Evolutionary conservation across 2,797 vertebrate genomes (phyloP).

Genomic region (Onychomys leucogaster): DNA sequence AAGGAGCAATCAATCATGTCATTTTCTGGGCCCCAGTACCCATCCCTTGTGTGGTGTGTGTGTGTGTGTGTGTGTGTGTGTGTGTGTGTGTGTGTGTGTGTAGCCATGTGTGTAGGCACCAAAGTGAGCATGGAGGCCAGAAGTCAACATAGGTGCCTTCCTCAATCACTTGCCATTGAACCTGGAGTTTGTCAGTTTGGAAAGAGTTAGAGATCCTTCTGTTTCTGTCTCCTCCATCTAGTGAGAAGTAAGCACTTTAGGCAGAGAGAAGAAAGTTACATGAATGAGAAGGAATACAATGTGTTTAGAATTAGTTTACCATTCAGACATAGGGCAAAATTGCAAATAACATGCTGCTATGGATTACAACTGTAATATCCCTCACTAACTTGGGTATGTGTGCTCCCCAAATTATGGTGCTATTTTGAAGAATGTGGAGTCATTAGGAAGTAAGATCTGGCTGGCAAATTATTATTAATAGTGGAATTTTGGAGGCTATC

Average conservation of each 20-base stretch:
- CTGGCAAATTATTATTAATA: not conserved
- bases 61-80: not conserved
- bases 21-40: not conserved
- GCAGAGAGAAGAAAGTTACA: slow-evolving; percentile 2
- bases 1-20: not conserved
- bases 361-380: not conserved
- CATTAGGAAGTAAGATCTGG: not conserved
- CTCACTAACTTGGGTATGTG: not conserved
- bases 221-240: not conserved
- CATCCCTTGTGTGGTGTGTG: not conserved
- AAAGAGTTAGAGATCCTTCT: not conserved
- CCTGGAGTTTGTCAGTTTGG: not conserved
- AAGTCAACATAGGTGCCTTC: not conserved
- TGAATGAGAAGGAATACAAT: not conserved
- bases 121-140: not conserved
- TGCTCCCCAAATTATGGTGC: not conserved
- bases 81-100: not conserved
- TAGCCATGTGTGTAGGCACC: not conserved
- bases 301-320: slow-evolving; percentile 6
- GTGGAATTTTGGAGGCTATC: not conserved
- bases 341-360: slow-evolving; percentile 42
- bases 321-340: slow-evolving; percentile 29
- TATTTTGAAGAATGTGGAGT: not conserved
- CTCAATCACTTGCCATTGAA: not conserved
- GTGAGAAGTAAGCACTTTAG: not conserved